Evolutionary conservation across 1,140 invertebrate genomes (phyloP), one percentile per base, ranked within the genome.

Genomic region (Cylas formicarius): DNA sequence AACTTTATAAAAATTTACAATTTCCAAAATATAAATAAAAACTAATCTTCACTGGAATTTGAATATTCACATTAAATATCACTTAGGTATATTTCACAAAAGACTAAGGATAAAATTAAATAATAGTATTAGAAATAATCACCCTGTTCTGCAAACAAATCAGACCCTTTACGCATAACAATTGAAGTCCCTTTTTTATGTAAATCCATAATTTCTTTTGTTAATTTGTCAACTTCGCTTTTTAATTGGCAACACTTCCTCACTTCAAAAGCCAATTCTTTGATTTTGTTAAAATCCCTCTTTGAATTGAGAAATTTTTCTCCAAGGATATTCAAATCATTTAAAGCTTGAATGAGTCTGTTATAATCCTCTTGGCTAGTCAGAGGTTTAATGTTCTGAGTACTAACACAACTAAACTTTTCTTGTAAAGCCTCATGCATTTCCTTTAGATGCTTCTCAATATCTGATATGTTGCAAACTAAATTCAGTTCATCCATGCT

Each of bases 311-410:
- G 3, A 37, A 48, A 37, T 40, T 37, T 48, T 26, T 22, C 24
- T 9, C 34, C 8, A 0, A 26, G 11, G 21, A n/a, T 8, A 4
- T 20, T 28, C 4, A 48, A 26, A 21, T 23, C 38, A 4, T 28
- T 13, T 20, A 48, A 37, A 3, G 31, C 18, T 2, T 13, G 20
- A 6, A 48, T 33, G 23, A 50, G 36, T 8, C 40, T 24, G 35
- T 50, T 31, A 50, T 45, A 50, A 28, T 50, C 41, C 21, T 45
- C 27, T 24, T 44, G 41, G 9, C 35, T 44, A 13, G 32, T 33
- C 13, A 45, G 38, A 10, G 36, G 28, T 39, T 45, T 37, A 18
- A 50, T 28, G 31, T 50, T 50, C 19, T 36, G 20, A 9, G 39
- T 19, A 34, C 22, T 34, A 14, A 50, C 21, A 18, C 29, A 10